Conservation (phyloP, 2,113 vertebrate genomes). For the Nannospalax galili region DNA sequence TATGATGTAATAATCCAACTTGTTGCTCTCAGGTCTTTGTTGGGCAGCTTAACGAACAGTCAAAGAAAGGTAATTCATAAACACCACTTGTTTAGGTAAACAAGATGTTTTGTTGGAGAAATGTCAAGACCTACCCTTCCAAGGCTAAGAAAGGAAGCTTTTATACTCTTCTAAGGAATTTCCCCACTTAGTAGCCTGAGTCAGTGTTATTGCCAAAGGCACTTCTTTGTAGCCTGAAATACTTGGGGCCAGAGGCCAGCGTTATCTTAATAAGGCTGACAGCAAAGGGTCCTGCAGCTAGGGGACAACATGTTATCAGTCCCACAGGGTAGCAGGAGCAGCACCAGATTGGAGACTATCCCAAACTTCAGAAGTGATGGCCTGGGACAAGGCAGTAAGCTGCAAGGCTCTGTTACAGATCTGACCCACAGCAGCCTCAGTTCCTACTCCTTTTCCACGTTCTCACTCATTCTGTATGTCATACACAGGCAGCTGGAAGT, state of each 20-base stretch:
- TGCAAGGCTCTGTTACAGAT: background rate
- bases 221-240: background rate
- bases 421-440: background rate
- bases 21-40: background rate
- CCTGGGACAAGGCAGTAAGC: background rate
- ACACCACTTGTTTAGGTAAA: background rate
- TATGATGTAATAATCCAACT: background rate
- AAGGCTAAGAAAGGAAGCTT: background rate
- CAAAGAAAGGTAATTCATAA: background rate
- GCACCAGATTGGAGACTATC: background rate
- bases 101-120: constrained; percentile 33
- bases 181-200: background rate
- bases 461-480: constrained; percentile 8
- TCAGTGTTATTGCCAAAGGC: background rate
- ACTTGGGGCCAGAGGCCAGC: background rate
- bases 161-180: background rate
- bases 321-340: background rate
- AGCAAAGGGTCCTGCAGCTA: background rate
- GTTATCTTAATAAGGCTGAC: background rate
- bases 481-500: background rate
- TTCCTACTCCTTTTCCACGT: background rate
- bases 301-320: background rate
- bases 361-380: background rate
- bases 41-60: background rate
- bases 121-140: constrained; percentile 3